A percentile compares a stretch with the other conserved stretches of the same genome.
Conservation (phyloP, 2,113 vertebrate species). For the Tupaia chinensis region DNA sequence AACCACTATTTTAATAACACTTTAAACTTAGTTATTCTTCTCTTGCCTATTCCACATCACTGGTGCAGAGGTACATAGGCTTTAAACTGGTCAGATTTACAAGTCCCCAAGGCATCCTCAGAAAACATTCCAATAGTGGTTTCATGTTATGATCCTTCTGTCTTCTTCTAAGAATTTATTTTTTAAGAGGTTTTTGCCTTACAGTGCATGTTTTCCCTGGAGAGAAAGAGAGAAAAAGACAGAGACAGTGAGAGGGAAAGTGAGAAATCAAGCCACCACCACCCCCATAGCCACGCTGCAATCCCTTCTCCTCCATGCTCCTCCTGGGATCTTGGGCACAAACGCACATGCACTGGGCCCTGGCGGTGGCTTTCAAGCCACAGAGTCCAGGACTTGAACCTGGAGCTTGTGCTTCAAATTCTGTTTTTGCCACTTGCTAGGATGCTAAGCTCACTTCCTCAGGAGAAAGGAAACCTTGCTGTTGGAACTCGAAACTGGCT, state of each 20-base stretch:
- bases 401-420: conserved; percentile 83
- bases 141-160: conserved; percentile 97
- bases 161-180: conserved; percentile 93
- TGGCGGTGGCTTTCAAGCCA: no score
- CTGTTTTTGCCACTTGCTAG: conserved; percentile 73
- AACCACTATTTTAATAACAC: conserved; percentile 60
- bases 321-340: no score
- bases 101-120: conserved; percentile 61
- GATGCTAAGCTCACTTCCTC: conserved; percentile 76
- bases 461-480: conserved; percentile 91
- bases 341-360: no score
- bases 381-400: conserved; percentile 44
- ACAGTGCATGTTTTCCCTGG: no score
- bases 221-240: no score
- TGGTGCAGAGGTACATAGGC: conserved; percentile 82
- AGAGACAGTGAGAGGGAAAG: no score
- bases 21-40: conserved; percentile 61
- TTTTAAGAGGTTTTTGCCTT: no score
- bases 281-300: no score
- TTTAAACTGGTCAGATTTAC: conserved; percentile 70
- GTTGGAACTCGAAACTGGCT: conserved; percentile 89
- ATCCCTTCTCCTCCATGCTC: no score
- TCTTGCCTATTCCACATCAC: conserved; percentile 53
- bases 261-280: no score
- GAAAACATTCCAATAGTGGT: neutral